These are phyloP conservation scores for Aselliscus stoliczkanus DNA, from an alignment of 2,797 vertebrate species.

Conservation along the genomic window DNA sequence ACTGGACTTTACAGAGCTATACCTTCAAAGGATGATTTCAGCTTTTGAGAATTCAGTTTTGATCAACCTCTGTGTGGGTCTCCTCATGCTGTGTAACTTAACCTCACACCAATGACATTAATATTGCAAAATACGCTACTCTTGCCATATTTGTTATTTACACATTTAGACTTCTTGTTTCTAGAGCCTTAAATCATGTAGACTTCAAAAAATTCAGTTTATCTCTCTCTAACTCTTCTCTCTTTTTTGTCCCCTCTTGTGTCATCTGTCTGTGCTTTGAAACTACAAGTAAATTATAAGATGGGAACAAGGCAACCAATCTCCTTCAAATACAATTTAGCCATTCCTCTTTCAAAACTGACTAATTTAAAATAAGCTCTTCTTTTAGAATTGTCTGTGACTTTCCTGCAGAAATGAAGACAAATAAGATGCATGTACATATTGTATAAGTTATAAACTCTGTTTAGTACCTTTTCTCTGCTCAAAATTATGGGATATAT, in stretches of 20 bases:
- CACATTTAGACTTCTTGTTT: neutral
- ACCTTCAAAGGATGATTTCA: neutral
- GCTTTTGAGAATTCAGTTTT: neutral
- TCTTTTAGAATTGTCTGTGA: neutral
- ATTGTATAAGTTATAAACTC: neutral
- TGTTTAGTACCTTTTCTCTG: neutral
- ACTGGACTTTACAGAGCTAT: neutral
- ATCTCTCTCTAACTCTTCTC: neutral
- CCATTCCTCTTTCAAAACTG: neutral
- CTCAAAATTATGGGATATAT: neutral
- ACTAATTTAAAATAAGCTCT: neutral
- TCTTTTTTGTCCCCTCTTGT: neutral
- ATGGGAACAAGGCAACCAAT: neutral
- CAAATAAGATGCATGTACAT: neutral
- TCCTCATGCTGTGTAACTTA: neutral
- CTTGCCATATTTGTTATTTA: neutral
- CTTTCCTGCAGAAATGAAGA: neutral
- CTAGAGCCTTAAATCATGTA: neutral
- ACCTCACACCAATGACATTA: neutral
- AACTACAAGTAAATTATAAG: conserved; percentile 25
- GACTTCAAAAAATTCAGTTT: neutral
- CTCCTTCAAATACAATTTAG: neutral
- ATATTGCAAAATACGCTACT: neutral
- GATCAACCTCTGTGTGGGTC: neutral
- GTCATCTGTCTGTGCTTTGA: neutral